Evolutionary conservation across 2,797 vertebrate species (phyloP), one percentile per base, ranked within the genome.

Genomic region (Florisuga fusca): DNA sequence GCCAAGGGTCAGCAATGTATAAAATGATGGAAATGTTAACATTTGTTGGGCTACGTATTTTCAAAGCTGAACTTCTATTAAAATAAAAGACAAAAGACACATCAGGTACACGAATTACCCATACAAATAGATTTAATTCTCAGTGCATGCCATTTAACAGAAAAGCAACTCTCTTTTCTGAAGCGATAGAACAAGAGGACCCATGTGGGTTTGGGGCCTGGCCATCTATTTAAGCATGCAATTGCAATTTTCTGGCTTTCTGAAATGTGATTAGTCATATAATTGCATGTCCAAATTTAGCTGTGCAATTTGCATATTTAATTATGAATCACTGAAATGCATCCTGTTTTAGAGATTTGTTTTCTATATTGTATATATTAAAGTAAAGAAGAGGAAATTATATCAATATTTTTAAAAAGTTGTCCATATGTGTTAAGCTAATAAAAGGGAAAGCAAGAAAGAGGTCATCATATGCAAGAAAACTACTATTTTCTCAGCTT

Each of bases 231-330:
- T 95, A 96, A 94, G 93, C 79, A 96, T 94, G 92, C 94, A 95
- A 94, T 96, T 95, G 72, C 83, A 95, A 97, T 97, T 96, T 97
- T 96, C 92, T 96, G 86, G 91, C 90, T 96, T 95, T 97, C 86
- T 93, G 74, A 95, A 97, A 97, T 95, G 88, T 95, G 96, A 97
- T 97, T 97, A 97, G 91, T 96, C 93, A 93, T 94, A 87, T 96
- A 96, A 97, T 96, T 96, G 88, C 94, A 83, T 94, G 95, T 93
- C 96, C 95, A 96, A 95, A 97, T 95, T 96, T 97, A 97, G 92
- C 88, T 92, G 59, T 55, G 55, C 68, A 63, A 97, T 97, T 97
- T 97, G 82, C 95, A 95, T 97, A 95, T 95, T 97, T 96, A 95
- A 97, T 96, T 95, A 94, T 36, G 36, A 95, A 92, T 96, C 95